phyloP scores from a whole-genome alignment of 2,888 invertebrate genomes.

The Nomada goodeniana region DNA sequence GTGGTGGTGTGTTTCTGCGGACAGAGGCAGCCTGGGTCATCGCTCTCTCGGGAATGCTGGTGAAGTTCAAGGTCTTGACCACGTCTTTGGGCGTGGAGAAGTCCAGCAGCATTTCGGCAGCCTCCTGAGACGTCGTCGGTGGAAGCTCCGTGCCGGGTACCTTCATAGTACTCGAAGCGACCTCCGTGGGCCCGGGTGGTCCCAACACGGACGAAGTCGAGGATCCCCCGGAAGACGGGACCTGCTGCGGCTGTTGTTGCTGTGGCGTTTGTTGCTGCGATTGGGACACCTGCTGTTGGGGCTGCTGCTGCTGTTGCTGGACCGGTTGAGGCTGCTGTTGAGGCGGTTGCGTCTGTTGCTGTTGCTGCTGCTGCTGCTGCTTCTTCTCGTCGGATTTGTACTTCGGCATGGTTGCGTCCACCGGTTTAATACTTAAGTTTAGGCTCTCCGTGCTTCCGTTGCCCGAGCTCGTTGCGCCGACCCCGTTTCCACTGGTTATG shows the following conservation, averaged over 20 bases:
- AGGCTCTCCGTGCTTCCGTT: conserved; percentile 80
- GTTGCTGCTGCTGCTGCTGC: conserved; percentile 53
- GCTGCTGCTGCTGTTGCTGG: conserved; percentile 39
- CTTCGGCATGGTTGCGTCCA: conserved; percentile 82
- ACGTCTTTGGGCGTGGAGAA: conserved; percentile 88
- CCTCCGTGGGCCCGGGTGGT: conserved; percentile 36
- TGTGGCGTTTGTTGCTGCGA: conserved; percentile 34
- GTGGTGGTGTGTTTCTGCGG: conserved; percentile 83
- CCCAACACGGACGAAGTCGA: conserved; percentile 47
- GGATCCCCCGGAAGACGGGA: conserved; percentile 30
- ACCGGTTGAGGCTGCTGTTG: conserved; percentile 39
- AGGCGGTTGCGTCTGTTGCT: conserved; percentile 36
- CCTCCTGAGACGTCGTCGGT: conserved; percentile 85
- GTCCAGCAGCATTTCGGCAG: conserved; percentile 88
- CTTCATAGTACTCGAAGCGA: conserved; percentile 45
- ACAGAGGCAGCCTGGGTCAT: conserved; percentile 85
- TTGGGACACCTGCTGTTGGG: conserved; percentile 9
- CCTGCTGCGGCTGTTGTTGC: conserved; percentile 34
- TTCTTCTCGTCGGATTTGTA: conserved; percentile 78
- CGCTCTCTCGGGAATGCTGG: conserved; percentile 86
- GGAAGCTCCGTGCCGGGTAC: conserved; percentile 81
- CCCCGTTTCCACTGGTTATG: conserved; percentile 43
- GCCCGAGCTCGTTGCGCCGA: conserved; percentile 22
- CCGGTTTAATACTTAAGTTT: conserved; percentile 84
- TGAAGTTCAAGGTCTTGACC: conserved; percentile 78